Percentiles rank a stretch among this genome's conserved stretches.
These are phyloP conservation scores for Chelon auratus DNA, from an alignment of 2,797 vertebrate genomes.

Conservation along the genomic window DNA sequence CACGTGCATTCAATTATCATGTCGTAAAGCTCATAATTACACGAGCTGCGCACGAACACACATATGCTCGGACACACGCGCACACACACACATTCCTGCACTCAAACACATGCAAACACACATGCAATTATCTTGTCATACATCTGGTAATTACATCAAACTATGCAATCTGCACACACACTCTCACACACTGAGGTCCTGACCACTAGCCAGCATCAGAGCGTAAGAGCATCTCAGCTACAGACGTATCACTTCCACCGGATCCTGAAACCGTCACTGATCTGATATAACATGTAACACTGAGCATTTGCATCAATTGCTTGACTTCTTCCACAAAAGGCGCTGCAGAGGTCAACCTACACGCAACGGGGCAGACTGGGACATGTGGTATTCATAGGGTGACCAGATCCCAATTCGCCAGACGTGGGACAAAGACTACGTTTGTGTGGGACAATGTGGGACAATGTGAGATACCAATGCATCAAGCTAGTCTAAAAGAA, in stretches of 20 bases:
- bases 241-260: not conserved
- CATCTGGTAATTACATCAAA: slow-evolving; percentile 56
- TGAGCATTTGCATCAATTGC: not conserved
- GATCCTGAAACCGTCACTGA: not conserved
- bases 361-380: not conserved
- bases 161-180: slow-evolving; percentile 21
- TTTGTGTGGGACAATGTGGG: no score
- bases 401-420: no score
- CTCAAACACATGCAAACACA: slow-evolving; percentile 2
- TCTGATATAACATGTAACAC: not conserved
- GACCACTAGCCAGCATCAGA: slow-evolving; percentile 7
- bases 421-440: no score
- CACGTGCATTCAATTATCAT: slow-evolving; percentile 56
- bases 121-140: slow-evolving; percentile 66
- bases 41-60: slow-evolving; percentile 28
- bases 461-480: no score
- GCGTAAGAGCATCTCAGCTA: not conserved
- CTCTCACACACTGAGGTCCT: slow-evolving; percentile 15
- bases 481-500: no score
- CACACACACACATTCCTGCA: not conserved
- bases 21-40: slow-evolving; percentile 64
- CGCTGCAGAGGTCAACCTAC: not conserved
- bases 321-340: slow-evolving; percentile 1
- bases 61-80: slow-evolving; percentile 6
- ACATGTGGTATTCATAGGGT: slow-evolving; percentile 10